phyloP scores from a whole-genome alignment of 2,797 vertebrate genomes.

The Epinephelus malabaricus region DNA sequence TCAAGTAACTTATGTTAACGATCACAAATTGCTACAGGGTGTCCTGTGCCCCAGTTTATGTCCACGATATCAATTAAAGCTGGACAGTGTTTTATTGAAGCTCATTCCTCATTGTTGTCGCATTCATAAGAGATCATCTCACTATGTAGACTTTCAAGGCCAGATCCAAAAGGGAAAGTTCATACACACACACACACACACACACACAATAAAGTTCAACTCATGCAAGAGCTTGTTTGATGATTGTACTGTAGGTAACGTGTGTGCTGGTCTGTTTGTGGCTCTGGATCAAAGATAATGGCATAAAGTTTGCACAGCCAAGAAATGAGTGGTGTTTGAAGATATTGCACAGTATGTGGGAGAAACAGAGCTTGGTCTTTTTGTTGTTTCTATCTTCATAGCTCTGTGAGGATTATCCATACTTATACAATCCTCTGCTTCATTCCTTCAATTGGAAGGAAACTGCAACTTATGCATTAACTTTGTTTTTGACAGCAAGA shows the following conservation, averaged over 20 bases:
- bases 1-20: slow-evolving; percentile 25
- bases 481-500: slow-evolving; percentile 65
- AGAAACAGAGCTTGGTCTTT: slow-evolving; percentile 12
- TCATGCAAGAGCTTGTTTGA: slow-evolving; percentile 57
- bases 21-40: slow-evolving; percentile 22
- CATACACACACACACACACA: neutral
- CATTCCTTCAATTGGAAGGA: slow-evolving; percentile 23
- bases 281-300: slow-evolving; percentile 65
- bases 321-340: slow-evolving; percentile 47
- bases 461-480: slow-evolving; percentile 46
- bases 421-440: slow-evolving; percentile 16
- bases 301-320: slow-evolving; percentile 43
- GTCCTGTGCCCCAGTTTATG: slow-evolving; percentile 25
- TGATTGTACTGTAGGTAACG: slow-evolving; percentile 41
- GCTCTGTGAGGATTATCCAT: slow-evolving; percentile 9
- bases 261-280: slow-evolving; percentile 55
- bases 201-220: slow-evolving; percentile 48
- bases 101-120: slow-evolving; percentile 37
- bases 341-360: slow-evolving; percentile 35
- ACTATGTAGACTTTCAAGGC: slow-evolving; percentile 34
- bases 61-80: slow-evolving; percentile 31
- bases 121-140: slow-evolving; percentile 48
- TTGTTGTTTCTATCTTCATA: slow-evolving; percentile 16
- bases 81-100: slow-evolving; percentile 7
- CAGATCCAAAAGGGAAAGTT: slow-evolving; percentile 28